Base-by-base conservation (phyloP, 2,113 vertebrate species). In the Siniperca chuatsi region DNA sequence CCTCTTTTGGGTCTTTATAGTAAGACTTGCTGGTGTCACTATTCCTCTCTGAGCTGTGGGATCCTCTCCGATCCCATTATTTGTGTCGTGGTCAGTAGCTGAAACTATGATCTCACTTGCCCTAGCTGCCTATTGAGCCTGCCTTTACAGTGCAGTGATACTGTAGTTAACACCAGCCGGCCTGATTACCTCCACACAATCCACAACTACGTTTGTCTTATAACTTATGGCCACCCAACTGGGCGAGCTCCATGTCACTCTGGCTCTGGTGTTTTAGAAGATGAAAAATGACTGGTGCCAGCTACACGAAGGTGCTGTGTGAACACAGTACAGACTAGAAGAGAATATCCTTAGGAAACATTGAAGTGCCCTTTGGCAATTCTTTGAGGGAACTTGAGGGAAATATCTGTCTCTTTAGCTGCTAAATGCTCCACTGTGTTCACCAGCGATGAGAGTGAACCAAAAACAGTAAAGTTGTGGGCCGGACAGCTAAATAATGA, bases 1-100 rank as follows among this genome's bases (percentile, higher is more conserved):
- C 12, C 40, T 80, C 15, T 1, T 71, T 55, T 4, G 16, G 79
- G 44, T 79, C 62, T 65, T 78, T 78, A 35, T 83, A 69, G 81
- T 88, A 76, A 85, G 80, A 86, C 54, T 8, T 61, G 67, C 78
- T 86, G 74, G 81, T 72, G 21, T 90, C 81, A 82, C 79, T 62
- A 13, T 78, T 91, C 68, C 66, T 79, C 50, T 21, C 79, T 89
- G 87, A 87, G 90, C 89, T 65, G 58, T 33, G 66, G 66, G 86
- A 90, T 88, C 87, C 44, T n/a, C 85, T 66, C 75, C 58, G 72
- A 93, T 93, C 93, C 57, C 86, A 93, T 93, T 92, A 93, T 93
- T 87, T 57, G 83, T 68, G 70, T 68, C 86, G 18, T 57, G 75
- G 89, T 88, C 82, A 64, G 79, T 74, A 23, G 82, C 81, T 50